Conservation (phyloP, 2,797 vertebrate species). For the Sylvilagus floridanus region DNA sequence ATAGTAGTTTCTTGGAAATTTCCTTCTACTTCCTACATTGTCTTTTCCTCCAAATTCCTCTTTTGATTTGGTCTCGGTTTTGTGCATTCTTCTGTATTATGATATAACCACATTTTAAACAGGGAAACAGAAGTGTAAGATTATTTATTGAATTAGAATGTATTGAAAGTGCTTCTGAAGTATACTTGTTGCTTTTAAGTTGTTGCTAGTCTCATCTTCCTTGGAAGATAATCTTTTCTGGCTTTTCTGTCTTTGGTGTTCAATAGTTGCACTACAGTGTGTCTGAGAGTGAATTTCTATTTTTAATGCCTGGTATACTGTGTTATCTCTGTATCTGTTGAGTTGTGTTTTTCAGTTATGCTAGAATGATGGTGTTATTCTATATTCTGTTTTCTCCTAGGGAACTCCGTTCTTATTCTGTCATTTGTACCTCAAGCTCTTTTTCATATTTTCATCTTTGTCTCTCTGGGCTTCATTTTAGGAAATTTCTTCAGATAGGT, state of each 20-base stretch:
- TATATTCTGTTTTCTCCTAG: background rate
- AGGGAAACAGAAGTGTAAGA: background rate
- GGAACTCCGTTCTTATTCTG: background rate
- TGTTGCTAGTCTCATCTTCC: slow-evolving; percentile 1
- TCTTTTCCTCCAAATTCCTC: background rate
- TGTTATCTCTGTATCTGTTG: background rate
- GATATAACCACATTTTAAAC: background rate
- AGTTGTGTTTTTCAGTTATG: slow-evolving; percentile 23
- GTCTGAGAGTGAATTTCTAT: background rate
- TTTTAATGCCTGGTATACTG: background rate
- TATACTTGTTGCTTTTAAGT: slow-evolving; percentile 8
- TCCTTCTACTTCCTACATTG: background rate
- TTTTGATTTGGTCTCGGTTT: background rate
- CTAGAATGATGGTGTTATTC: slow-evolving; percentile 1
- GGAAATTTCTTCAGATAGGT: background rate
- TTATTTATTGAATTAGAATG: background rate
- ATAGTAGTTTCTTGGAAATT: background rate
- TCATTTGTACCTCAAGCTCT: background rate
- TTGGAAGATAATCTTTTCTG: background rate
- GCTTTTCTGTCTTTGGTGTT: background rate
- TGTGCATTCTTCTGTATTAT: background rate
- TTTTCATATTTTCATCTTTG: background rate
- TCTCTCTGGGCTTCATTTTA: slow-evolving; percentile 7
- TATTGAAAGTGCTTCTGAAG: slow-evolving; percentile 12
- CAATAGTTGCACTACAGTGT: background rate